phyloP scores from a whole-genome alignment of 2,888 invertebrate genomes.

The Theristus sp. region DNA sequence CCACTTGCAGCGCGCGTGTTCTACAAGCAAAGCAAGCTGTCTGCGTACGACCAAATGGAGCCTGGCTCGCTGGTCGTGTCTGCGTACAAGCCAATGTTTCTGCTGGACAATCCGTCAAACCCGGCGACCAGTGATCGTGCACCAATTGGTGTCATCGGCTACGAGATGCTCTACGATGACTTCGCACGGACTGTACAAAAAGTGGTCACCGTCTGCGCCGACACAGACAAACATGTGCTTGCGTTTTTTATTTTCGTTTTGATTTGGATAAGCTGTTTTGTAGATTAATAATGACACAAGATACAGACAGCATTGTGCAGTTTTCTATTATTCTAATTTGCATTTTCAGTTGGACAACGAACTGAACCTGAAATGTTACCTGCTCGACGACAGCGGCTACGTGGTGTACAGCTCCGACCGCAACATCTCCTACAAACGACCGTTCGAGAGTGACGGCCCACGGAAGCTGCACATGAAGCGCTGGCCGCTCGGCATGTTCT shows the following conservation, averaged over 20 bases:
- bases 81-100: slow-evolving; percentile 14
- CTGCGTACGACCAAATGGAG: slow-evolving; percentile 19
- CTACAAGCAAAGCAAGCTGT: slow-evolving; percentile 15
- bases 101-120: neutral
- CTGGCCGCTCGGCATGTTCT: neutral
- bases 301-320: neutral
- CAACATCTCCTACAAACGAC: neutral
- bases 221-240: neutral
- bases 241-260: neutral
- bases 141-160: slow-evolving; percentile 22
- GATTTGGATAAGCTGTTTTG: neutral
- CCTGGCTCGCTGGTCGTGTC: slow-evolving; percentile 20
- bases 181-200: slow-evolving; percentile 16
- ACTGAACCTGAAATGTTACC: slow-evolving; percentile 16
- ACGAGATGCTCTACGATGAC: slow-evolving; percentile 23
- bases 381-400: slow-evolving; percentile 25
- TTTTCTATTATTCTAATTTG: neutral
- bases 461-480: neutral
- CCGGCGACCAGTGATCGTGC: slow-evolving; percentile 9
- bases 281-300: neutral
- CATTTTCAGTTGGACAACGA: neutral
- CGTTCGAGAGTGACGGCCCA: neutral
- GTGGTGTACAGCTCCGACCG: slow-evolving; percentile 17
- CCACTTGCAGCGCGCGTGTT: slow-evolving; percentile 19
- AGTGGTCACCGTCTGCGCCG: slow-evolving; percentile 13